Conservation (phyloP, 2,113 vertebrate genomes). For the Aythya baeri region DNA sequence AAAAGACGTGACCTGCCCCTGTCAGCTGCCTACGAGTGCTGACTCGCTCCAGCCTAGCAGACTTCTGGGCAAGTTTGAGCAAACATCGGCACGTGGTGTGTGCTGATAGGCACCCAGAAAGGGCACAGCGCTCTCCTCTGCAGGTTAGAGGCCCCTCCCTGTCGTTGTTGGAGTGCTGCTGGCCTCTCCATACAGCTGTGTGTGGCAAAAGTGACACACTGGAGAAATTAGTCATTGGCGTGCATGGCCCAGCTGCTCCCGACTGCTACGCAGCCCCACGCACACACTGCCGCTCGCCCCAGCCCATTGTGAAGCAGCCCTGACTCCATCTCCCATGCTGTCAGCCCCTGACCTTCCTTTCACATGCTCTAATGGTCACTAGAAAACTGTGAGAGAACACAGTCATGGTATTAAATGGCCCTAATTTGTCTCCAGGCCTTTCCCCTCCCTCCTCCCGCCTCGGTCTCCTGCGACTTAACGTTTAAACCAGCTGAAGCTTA, state of each 20-base stretch:
- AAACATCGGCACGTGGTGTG: not conserved
- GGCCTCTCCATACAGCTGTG: not conserved
- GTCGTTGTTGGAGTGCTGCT: not conserved
- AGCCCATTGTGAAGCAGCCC: not conserved
- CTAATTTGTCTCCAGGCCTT: constrained; percentile 34
- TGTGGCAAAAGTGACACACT: constrained; percentile 23
- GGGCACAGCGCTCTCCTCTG: not conserved
- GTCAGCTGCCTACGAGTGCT: not conserved
- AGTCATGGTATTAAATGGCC: not conserved
- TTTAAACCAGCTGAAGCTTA: constrained; percentile 77
- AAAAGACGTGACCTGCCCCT: not conserved
- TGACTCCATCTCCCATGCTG: not conserved
- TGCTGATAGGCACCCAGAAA: not conserved
- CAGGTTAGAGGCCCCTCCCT: constrained; percentile 2
- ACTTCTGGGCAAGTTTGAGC: constrained; percentile 35
- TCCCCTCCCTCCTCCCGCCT: constrained; percentile 27
- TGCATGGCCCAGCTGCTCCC: not conserved
- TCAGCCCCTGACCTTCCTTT: constrained; percentile 46
- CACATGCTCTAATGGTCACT: constrained; percentile 20
- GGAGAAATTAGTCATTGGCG: not conserved
- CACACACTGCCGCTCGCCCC: not conserved
- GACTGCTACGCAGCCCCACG: not conserved
- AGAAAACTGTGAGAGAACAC: not conserved
- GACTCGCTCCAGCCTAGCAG: not conserved
- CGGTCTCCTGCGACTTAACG: constrained; percentile 34